Percentiles rank a stretch among this genome's conserved stretches.
These are phyloP conservation scores for Leucophenga varia DNA, from an alignment of 1,140 invertebrate genomes.

Conservation along the genomic window DNA sequence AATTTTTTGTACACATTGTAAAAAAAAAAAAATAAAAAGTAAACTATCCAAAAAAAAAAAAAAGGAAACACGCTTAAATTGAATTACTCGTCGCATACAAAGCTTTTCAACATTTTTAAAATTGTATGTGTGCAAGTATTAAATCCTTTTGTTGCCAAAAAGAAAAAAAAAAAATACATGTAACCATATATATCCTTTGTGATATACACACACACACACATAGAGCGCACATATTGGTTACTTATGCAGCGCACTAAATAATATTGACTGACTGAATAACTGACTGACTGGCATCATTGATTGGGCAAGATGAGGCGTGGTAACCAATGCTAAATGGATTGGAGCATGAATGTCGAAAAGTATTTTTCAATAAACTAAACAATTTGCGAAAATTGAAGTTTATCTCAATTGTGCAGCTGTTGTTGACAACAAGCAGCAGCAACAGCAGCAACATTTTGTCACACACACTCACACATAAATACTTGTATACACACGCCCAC, in stretches of 20 bases:
- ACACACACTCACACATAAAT: too few relatives aligned
- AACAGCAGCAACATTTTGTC: neutral
- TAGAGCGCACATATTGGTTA: constrained; percentile 3
- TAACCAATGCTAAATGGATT: too few relatives aligned
- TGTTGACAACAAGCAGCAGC: constrained; percentile 40
- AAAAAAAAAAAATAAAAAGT: too few relatives aligned
- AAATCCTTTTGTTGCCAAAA: neutral
- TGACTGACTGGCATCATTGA: constrained; percentile 8
- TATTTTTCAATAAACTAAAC: constrained; percentile 54
- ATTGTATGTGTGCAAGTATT: neutral
- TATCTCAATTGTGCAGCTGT: constrained; percentile 54
- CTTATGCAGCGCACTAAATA: constrained; percentile 2
- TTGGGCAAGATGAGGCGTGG: too few relatives aligned
- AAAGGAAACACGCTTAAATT: constrained; percentile 23
- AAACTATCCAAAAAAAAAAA: too few relatives aligned
- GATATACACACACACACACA: neutral
- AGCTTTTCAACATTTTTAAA: constrained; percentile 37
- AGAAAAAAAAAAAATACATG: too few relatives aligned
- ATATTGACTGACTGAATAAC: neutral
- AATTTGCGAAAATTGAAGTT: constrained; percentile 55
- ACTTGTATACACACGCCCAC: too few relatives aligned
- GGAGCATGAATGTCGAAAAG: constrained; percentile 27
- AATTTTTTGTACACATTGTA: too few relatives aligned
- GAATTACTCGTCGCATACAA: constrained; percentile 54
- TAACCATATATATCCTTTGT: too few relatives aligned